Evolutionary conservation across 1,140 invertebrate genomes (phyloP).

Genomic region (Pemphigus obesinymphae): DNA sequence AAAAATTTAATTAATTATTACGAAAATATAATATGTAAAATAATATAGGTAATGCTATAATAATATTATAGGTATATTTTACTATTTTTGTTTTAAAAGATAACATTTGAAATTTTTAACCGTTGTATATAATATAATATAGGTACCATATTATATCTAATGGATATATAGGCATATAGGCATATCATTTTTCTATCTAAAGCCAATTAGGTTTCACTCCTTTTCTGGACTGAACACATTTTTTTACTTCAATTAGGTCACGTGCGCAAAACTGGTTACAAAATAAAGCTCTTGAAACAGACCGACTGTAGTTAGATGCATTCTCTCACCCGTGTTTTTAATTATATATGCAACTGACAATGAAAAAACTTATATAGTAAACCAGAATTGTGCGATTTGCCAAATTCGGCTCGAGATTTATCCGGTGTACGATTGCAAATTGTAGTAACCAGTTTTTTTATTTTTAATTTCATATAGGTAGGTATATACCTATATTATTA

Average conservation of each 20-base stretch:
- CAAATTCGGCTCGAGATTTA: conserved; percentile 25
- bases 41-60: no score
- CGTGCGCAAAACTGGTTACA: conserved; percentile 11
- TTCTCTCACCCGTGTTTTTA: not conserved
- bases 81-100: no score
- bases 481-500: no score
- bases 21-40: no score
- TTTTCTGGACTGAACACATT: not conserved
- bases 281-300: conserved; percentile 3
- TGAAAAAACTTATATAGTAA: conserved; percentile 9
- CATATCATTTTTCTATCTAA: not conserved
- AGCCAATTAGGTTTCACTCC: conserved; percentile 5
- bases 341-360: conserved; percentile 4
- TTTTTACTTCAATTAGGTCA: conserved; percentile 24
- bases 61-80: no score
- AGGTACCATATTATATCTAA: not conserved
- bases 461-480: not conserved
- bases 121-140: no score
- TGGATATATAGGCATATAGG: not conserved
- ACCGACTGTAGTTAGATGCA: not conserved
- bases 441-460: conserved; percentile 21
- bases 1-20: no score
- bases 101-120: no score
- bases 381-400: conserved; percentile 16
- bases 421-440: not conserved